phyloP scores from a whole-genome alignment of 2,113 vertebrate genomes.

The Myotis brandtii region DNA sequence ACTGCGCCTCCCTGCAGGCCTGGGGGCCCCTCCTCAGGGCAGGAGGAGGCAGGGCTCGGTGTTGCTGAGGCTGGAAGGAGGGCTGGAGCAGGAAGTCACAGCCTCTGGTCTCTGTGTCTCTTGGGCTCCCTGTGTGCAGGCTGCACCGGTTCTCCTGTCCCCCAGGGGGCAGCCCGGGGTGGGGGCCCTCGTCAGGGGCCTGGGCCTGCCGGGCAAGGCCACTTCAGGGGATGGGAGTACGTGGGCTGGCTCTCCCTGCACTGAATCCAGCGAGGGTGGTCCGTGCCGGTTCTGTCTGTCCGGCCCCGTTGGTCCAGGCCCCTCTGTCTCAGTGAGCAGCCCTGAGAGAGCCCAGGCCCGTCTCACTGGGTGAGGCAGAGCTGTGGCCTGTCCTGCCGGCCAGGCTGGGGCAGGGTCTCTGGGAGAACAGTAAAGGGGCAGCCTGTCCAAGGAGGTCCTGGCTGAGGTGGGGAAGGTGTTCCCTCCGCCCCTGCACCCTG shows the following conservation, averaged over 20 bases:
- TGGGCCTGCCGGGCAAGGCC: not conserved
- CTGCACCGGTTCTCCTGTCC: not conserved
- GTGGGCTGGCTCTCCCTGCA: not conserved
- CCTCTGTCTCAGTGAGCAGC: not conserved
- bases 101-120: not conserved
- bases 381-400: rapidly evolving
- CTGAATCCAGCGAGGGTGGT: rapidly evolving
- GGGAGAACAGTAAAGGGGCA: not conserved
- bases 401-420: not conserved
- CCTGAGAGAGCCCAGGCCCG: too few species aligned
- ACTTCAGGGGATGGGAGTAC: not conserved
- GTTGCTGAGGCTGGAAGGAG: not conserved
- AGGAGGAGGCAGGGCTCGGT: not conserved
- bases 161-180: not conserved
- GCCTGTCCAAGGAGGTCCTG: not conserved
- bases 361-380: rapidly evolving
- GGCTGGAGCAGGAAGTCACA: not conserved
- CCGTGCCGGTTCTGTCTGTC: rapidly evolving
- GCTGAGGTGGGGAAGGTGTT: not conserved
- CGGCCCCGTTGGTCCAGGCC: rapidly evolving
- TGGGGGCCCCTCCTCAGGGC: not conserved
- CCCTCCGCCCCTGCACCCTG: not conserved
- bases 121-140: not conserved
- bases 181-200: not conserved
- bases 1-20: not conserved